A percentile compares a stretch with the other conserved stretches of the same genome.
Conservation (phyloP, 2,888 invertebrate genomes). For the Ypsolopha scabrella region DNA sequence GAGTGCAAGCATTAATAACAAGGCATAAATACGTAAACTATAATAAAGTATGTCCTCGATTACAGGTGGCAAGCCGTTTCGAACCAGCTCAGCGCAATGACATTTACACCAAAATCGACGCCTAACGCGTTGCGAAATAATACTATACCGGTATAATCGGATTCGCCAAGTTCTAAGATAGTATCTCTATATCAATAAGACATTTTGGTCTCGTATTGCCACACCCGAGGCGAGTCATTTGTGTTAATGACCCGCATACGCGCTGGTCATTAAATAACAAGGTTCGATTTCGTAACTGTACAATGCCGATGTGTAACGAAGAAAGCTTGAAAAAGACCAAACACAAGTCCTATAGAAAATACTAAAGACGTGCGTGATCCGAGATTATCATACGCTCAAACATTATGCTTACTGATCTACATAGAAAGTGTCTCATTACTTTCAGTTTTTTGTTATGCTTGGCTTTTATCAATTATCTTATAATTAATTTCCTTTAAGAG, state of each 20-base stretch:
- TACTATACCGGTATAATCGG: conserved; percentile 6
- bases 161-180: neutral
- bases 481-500: too few species aligned
- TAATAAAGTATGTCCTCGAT: too few species aligned
- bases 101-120: conserved; percentile 12
- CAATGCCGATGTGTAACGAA: conserved; percentile 20
- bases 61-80: too few species aligned
- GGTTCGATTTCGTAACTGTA: conserved; percentile 19
- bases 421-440: too few species aligned
- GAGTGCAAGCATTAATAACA: too few species aligned
- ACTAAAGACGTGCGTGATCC: too few species aligned
- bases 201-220: conserved; percentile 17
- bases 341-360: too few species aligned
- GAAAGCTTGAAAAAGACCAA: conserved; percentile 11
- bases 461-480: too few species aligned
- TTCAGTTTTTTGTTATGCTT: too few species aligned
- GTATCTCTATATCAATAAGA: neutral
- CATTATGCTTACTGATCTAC: too few species aligned
- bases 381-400: too few species aligned
- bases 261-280: conserved; percentile 23
- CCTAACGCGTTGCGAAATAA: conserved; percentile 12
- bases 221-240: conserved; percentile 17
- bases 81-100: neutral
- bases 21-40: too few species aligned
- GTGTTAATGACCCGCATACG: conserved; percentile 36